Base-by-base conservation (phyloP, 2,888 invertebrate species). In the Anodontia alba region DNA sequence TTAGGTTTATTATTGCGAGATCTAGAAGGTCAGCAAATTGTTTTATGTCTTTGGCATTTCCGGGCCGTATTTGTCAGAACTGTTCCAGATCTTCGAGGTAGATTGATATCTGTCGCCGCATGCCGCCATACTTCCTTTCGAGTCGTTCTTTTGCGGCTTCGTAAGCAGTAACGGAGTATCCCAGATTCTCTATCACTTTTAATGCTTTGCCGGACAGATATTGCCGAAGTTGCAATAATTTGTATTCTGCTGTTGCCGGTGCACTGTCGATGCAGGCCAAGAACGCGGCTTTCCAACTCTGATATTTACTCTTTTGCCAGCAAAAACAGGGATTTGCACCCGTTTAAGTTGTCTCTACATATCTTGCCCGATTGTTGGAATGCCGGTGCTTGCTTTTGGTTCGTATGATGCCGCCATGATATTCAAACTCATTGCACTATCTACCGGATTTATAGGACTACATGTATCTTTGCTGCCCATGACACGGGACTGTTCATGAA, bases 121-220 rank as follows among this genome's bases (percentile, higher is more conserved):
- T 20, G 3, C 73, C 57, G 23, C 70, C 79, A 79, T 17, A 79
- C 29, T 75, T 74, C 66, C 74, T 57, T 0, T 79, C 49, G 7
- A 74, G 26, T 20, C 79, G 26, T 38, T 79, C 75, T 43, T 79
- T 79, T 38, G 75, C 71, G 1, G 66, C 62, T 15, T 67, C 77
- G 46, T 77, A 72, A 5, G 77, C 77, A 1, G 23, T 7, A 1
- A 12, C 36, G 7, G 74, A 71, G 67, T 71, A 66, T 31, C 80
- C 80, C 10, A 80, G 54, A 66, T 76, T 49, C 26, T 80, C 75
- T n/a, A 75, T 75, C 0, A 62, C 70, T 66, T 76, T 43, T 38
- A n/a, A n/a, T n/a, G n/a, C n/a, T n/a, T n/a, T n/a, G n/a, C n/a
- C n/a, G n/a, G n/a, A n/a, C n/a, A n/a, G n/a, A n/a, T n/a, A n/a